Base-by-base conservation (phyloP, 1,140 invertebrate genomes). In the Temnothorax longispinosus region DNA sequence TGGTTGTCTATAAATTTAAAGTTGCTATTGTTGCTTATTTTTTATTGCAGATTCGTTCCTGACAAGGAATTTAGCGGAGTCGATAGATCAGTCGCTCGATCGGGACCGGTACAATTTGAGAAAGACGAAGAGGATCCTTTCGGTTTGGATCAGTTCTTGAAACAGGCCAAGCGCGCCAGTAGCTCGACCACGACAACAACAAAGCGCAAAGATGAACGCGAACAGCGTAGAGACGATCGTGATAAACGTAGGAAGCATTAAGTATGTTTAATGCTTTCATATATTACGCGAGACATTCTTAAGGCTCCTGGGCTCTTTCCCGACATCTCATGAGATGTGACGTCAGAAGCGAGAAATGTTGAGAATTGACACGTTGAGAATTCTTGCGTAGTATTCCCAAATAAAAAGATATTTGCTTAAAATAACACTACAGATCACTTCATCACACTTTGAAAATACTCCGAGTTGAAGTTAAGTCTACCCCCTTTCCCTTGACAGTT, bases 111-210 rank as follows among this genome's bases (percentile, higher is more conserved):
- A 32, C 98, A 99, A 94, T 99, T 99, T 96, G 98, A 99, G 94
- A 98, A 98, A 90, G 98, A 98, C 87, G 98, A 99, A 92, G 98
- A 98, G 91, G 99, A 99, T 98, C 98, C 99, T 69, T 99, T 99
- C 94, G 99, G 99, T 96, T 96, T 99, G 91, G 98, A 99, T 97
- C 98, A 99, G 94, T 99, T 99, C 96, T 98, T 99, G 96, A 98
- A 98, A 89, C 98, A 99, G 95, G 99, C 99, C 72, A 99, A 99
- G 94, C 97, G 97, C 84, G 98, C 98, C 0, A 97, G 97, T 90
- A 97, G 93, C 27, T 93, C 92, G 0, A 89, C 92, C 90, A 90
- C 95, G 92, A 72, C 91, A 32, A 87, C 91, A 86, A 89, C 87
- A 5, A 95, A 95, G 78, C 91, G 94, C 15, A 95, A 95, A 78